Conservation (phyloP, 1,140 invertebrate genomes). For the Patella vulgata region DNA sequence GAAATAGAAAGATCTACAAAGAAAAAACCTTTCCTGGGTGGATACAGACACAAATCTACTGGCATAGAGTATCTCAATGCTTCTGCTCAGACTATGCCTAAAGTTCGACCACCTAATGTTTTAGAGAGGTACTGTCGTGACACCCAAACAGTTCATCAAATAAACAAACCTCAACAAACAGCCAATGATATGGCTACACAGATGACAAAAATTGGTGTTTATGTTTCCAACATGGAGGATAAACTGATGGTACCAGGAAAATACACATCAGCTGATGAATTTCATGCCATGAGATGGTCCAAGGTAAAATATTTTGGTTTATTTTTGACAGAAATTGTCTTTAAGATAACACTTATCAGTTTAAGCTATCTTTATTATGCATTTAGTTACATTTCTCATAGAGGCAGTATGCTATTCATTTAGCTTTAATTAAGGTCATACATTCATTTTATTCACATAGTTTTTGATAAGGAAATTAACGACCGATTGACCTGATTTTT, state of each 20-base stretch:
- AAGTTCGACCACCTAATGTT: slow-evolving; percentile 44
- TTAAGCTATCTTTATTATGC: no score
- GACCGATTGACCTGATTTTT: no score
- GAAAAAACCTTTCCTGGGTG: slow-evolving; percentile 65
- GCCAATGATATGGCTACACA: slow-evolving; percentile 65
- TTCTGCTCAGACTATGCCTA: slow-evolving; percentile 62
- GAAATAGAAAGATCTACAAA: slow-evolving; percentile 62
- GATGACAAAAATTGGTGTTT: slow-evolving; percentile 66
- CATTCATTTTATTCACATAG: no score
- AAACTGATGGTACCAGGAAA: slow-evolving; percentile 60
- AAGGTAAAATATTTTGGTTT: slow-evolving; percentile 46
- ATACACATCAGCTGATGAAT: slow-evolving; percentile 65
- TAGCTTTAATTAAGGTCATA: no score
- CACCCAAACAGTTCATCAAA: slow-evolving; percentile 64
- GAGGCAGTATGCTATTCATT: no score
- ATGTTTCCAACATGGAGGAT: slow-evolving; percentile 58
- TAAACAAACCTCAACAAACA: slow-evolving; percentile 60
- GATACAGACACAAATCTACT: slow-evolving; percentile 62
- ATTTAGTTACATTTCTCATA: no score
- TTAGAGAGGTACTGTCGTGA: slow-evolving; percentile 51
- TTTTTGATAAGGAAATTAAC: no score
- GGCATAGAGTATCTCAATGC: slow-evolving; percentile 64
- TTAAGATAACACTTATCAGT: no score
- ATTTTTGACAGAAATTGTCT: no score
- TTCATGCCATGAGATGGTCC: slow-evolving; percentile 43